These are phyloP conservation scores for Bos indicus DNA, from an alignment of 2,113 vertebrate genomes.

Conservation along the genomic window DNA sequence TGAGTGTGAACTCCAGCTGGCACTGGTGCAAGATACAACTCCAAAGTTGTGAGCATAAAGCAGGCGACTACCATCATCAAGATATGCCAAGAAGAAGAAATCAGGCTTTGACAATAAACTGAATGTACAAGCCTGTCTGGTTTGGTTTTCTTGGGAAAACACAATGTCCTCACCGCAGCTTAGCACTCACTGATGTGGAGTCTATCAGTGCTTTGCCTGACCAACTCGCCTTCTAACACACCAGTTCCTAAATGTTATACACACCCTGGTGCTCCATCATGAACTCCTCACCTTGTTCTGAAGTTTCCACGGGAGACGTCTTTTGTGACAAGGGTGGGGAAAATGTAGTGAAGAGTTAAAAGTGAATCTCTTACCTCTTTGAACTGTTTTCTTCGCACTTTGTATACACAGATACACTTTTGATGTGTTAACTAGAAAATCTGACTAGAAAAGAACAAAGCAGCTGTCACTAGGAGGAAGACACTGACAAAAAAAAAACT, in stretches of 20 bases:
- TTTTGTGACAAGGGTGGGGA: constrained; percentile 77
- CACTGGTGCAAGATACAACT: not conserved
- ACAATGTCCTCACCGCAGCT: not conserved
- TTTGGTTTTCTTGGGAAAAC: not conserved
- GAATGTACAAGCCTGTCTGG: not conserved
- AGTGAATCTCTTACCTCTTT: constrained; percentile 86
- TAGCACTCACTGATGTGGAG: constrained; percentile 46
- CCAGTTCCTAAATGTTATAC: constrained; percentile 55
- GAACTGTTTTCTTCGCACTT: constrained; percentile 86
- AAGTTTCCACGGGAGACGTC: constrained; percentile 69
- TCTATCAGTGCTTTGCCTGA: constrained; percentile 59
- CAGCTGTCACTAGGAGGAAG: constrained; percentile 91
- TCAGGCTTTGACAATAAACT: not conserved
- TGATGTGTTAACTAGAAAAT: constrained; percentile 96
- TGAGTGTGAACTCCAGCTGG: not conserved
- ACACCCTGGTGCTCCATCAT: constrained; percentile 59
- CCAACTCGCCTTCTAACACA: constrained; percentile 59
- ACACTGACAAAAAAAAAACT: constrained; percentile 88
- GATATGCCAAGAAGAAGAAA: not conserved
- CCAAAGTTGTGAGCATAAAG: not conserved
- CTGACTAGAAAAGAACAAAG: constrained; percentile 94
- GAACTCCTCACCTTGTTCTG: constrained; percentile 76
- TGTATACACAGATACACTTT: constrained; percentile 89
- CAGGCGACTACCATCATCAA: not conserved
- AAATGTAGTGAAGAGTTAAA: constrained; percentile 85